Evolutionary conservation across 37 sponge, comb jelly and placozoan genomes (phyloP).

Genomic region (Mnemiopsis leidyi): DNA sequence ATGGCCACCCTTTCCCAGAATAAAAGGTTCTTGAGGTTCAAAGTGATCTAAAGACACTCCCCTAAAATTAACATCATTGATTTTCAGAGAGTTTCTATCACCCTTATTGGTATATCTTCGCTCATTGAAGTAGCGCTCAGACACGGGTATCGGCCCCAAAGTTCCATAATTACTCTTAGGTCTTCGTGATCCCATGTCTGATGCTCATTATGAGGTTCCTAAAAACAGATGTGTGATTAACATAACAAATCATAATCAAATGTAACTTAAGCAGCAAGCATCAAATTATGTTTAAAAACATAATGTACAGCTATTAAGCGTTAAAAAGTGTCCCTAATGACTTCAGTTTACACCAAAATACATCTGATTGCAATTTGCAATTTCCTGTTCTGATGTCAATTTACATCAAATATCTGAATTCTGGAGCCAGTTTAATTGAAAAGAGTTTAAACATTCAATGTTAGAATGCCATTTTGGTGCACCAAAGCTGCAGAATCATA

Average conservation of each 20-base stretch:
- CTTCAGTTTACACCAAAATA: no score
- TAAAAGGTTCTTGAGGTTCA: background rate
- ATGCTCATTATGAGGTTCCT: background rate
- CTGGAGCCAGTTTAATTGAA: no score
- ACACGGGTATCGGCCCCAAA: background rate
- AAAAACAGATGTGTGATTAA: background rate
- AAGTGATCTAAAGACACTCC: constrained; percentile 18
- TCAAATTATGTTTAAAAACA: no score
- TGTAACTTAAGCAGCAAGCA: background rate
- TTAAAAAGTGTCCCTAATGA: no score
- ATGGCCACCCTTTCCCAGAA: constrained; percentile 10
- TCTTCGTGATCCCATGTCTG: background rate
- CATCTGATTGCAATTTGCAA: no score
- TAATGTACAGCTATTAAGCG: no score
- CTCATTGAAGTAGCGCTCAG: background rate
- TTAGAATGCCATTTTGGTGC: no score
- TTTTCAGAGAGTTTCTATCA: background rate
- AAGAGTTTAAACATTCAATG: no score
- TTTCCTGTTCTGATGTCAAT: no score
- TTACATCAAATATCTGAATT: no score
- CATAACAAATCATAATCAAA: background rate
- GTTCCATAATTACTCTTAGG: constrained; percentile 4
- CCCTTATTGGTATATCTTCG: background rate
- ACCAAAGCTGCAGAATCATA: no score
- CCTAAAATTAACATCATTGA: background rate